These are phyloP conservation scores for Hydrozoanthus tunicans DNA, from an alignment of 64 coral and sea anemone genomes.

Conservation along the genomic window DNA sequence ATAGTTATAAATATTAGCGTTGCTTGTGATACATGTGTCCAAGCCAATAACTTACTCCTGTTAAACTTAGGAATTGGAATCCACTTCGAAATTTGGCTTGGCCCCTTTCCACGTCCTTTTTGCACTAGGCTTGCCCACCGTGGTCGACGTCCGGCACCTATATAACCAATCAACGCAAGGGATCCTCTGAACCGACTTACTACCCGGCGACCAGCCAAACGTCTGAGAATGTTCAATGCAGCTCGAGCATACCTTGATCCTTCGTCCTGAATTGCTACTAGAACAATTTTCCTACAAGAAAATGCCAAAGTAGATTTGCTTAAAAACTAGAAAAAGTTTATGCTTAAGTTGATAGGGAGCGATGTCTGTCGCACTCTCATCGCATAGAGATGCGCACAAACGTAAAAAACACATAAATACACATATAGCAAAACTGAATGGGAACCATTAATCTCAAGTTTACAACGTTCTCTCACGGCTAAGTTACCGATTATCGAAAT, in stretches of 20 bases:
- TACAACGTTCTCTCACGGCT: too few species aligned
- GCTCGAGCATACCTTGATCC: conserved; percentile 28
- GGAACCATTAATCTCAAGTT: too few species aligned
- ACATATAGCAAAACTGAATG: too few species aligned
- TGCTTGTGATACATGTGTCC: background rate
- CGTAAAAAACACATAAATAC: too few species aligned
- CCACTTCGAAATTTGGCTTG: conserved; percentile 31
- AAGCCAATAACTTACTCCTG: conserved; percentile 1
- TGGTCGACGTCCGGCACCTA: conserved; percentile 11
- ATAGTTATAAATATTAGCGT: background rate
- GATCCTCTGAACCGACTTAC: background rate
- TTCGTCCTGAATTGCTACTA: conserved; percentile 40
- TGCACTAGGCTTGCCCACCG: conserved; percentile 24
- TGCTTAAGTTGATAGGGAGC: too few species aligned
- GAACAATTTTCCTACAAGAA: conserved; percentile 12
- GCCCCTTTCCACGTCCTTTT: conserved; percentile 22
- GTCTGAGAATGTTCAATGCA: background rate
- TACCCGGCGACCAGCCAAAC: conserved; percentile 12
- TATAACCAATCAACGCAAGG: conserved; percentile 25
- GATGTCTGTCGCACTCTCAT: too few species aligned
- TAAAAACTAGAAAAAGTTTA: too few species aligned
- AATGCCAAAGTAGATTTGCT: background rate
- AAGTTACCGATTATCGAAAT: too few species aligned
- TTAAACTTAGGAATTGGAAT: conserved; percentile 35
- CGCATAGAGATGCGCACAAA: too few species aligned